Conservation (phyloP, 2,113 vertebrate species). For the Terrapene triunguis region DNA sequence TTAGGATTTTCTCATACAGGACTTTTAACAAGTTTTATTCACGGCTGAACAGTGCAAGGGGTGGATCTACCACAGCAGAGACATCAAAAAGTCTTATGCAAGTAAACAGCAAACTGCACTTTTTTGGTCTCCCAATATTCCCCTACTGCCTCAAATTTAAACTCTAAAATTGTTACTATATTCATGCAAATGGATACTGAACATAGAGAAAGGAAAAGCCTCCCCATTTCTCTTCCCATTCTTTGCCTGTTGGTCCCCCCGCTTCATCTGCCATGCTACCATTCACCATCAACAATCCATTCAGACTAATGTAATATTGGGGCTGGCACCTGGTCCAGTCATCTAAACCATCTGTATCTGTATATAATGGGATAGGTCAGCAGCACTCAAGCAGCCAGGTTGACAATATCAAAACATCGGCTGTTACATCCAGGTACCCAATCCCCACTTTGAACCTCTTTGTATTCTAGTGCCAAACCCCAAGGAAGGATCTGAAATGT, state of each 20-base stretch:
- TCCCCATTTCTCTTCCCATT: neutral
- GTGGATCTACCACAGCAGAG: neutral
- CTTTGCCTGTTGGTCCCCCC: neutral
- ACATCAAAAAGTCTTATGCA: neutral
- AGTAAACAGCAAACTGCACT: neutral
- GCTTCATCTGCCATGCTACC: neutral
- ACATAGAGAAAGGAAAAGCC: neutral
- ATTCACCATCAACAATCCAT: fast-evolving
- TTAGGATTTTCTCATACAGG: neutral
- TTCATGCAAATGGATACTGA: neutral
- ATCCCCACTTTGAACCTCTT: neutral
- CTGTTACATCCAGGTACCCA: neutral
- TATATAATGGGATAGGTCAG: neutral
- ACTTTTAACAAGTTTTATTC: neutral
- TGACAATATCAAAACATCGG: neutral
- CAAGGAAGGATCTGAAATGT: neutral
- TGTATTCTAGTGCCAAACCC: neutral
- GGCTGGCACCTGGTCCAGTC: neutral
- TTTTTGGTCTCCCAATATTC: neutral
- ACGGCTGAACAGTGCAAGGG: neutral
- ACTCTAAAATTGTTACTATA: neutral
- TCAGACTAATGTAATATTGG: neutral
- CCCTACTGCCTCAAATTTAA: neutral
- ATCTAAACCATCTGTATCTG: neutral
- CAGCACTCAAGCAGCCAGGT: neutral